A percentile compares a stretch with the other conserved stretches of the same genome.
Conservation (phyloP, 2,113 vertebrate genomes). For the Mungos mungo region DNA sequence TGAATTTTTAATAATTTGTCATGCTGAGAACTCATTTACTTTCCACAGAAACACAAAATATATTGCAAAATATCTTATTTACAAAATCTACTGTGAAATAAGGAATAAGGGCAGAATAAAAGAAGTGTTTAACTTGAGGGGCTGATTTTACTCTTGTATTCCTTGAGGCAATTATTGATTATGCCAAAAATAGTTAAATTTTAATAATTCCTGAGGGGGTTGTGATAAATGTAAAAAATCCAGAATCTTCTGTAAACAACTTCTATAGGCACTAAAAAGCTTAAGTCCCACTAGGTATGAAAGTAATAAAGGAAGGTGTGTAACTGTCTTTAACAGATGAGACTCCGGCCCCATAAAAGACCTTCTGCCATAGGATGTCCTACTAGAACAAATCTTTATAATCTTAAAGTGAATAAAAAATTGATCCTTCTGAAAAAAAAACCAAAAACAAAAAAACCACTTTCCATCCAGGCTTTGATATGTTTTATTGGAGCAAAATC, state of each 20-base stretch:
- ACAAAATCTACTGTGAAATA: not conserved
- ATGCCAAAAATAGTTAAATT: not conserved
- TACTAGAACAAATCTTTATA: not conserved
- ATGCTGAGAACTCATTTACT: not conserved
- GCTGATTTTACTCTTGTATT: not conserved
- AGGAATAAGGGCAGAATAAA: not conserved
- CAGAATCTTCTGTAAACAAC: not conserved
- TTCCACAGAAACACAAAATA: not conserved
- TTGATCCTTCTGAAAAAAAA: not conserved
- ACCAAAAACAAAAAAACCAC: not conserved
- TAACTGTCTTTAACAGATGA: not conserved
- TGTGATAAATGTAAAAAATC: not conserved
- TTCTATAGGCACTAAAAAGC: not conserved
- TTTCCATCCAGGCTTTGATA: conserved; percentile 37
- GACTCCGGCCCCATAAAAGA: not conserved
- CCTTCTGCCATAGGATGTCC: not conserved
- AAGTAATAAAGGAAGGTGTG: not conserved
- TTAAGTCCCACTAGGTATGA: not conserved
- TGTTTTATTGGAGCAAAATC: conserved; percentile 63
- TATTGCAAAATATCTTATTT: not conserved
- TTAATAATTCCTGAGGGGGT: not conserved
- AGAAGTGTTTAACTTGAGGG: not conserved
- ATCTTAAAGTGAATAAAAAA: conserved; percentile 16
- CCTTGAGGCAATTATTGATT: not conserved
- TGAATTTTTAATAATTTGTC: not conserved